Base-by-base conservation (phyloP, 2,113 vertebrate genomes). In the Oreochromis spilurus region DNA sequence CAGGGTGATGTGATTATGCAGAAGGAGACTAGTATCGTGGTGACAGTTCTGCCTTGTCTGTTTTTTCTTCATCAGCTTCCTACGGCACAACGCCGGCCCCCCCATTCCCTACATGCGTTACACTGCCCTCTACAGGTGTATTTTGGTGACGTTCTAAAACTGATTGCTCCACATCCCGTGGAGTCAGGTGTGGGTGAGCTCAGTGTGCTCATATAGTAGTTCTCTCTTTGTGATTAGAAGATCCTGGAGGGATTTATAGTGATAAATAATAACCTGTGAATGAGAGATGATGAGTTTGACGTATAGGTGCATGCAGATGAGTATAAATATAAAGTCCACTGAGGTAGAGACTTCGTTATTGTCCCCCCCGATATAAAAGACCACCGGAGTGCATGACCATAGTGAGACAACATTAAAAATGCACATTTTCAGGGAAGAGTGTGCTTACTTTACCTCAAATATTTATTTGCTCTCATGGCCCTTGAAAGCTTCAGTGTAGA, bases 101-200 rank as follows among this genome's bases (percentile, higher is more conserved):
- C 38, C 86, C 5, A 36, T 17, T 88, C 62, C 88, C 80, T 26
- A 54, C 82, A 60, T 91, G 92, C 92, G 60, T 91, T 81, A 92
- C 89, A 43, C 83, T 92, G 94, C 94, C 95, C 94, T 94, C 93
- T 95, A 92, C 93, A 95, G 94, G 93, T 90, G 62, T 3, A 87
- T 62, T 13, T 48, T 79, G 87, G 88, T 82, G 89, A 81, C 29
- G 24, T 79, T 75, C 5, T 77, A 24, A 58, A 90, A 82, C 14
- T 24, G 17, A 84, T 67, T 48, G 31, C 48, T 34, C 57, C 36
- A 67, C 55, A 29, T n/a, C 21, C 21, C 7, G 4, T 7, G 21
- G 81, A 60, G 38, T 19, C n/a, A 29, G n/a, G n/a, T 62, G 50
- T 58, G 16, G 77, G 17, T 2, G 31, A 81, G 36, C 26, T 54